Evolutionary conservation across 2,797 vertebrate genomes (phyloP).

Genomic region (Ctenochaetus hawaiiensis): DNA sequence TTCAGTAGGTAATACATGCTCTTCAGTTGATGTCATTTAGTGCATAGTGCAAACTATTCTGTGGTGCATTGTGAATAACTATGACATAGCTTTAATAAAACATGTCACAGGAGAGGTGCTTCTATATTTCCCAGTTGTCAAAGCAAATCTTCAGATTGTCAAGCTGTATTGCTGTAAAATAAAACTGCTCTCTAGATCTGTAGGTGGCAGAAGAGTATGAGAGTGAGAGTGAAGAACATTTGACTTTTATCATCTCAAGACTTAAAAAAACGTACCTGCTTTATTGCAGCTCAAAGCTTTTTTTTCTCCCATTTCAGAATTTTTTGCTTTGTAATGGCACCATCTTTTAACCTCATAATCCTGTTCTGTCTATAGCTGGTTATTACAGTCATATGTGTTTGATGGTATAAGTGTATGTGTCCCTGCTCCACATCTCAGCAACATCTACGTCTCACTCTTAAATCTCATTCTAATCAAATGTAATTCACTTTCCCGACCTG

Average conservation of each 20-base stretch:
- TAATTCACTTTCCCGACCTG: slow-evolving; percentile 43
- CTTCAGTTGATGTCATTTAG: slow-evolving; percentile 9
- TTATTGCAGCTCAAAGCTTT: neutral
- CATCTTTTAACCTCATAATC: slow-evolving; percentile 3
- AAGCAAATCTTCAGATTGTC: slow-evolving; percentile 11
- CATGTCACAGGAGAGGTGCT: slow-evolving; percentile 3
- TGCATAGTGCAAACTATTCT: neutral
- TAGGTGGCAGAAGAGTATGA: slow-evolving; percentile 8
- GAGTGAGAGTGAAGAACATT: slow-evolving; percentile 8
- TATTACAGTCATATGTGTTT: neutral
- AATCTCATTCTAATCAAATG: slow-evolving; percentile 56
- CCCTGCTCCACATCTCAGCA: slow-evolving; percentile 11
- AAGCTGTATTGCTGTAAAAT: slow-evolving; percentile 33
- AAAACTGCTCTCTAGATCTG: slow-evolving; percentile 28
- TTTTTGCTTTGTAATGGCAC: neutral
- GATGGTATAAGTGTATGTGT: neutral
- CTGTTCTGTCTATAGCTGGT: neutral
- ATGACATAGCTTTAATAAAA: slow-evolving; percentile 47
- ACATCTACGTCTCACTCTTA: slow-evolving; percentile 9
- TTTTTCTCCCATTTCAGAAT: neutral
- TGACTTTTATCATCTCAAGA: slow-evolving; percentile 48
- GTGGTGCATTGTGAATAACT: slow-evolving; percentile 23
- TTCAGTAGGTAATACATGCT: slow-evolving; percentile 20
- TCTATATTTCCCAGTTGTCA: slow-evolving; percentile 34
- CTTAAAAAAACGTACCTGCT: slow-evolving; percentile 1